phyloP scores from a whole-genome alignment of 2,797 vertebrate genomes.

The Anabacerthia variegaticeps region DNA sequence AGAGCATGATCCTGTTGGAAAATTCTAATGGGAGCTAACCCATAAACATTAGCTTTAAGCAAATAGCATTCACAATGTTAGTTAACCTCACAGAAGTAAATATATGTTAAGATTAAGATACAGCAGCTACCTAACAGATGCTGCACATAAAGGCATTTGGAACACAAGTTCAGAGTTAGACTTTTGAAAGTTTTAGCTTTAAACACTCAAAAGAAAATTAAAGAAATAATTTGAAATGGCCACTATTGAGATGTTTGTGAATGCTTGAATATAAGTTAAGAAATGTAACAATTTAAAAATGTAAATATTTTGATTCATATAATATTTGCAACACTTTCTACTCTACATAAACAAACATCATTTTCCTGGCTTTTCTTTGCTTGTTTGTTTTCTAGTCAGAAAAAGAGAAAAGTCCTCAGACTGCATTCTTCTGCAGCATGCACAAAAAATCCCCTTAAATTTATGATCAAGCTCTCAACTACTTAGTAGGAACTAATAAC shows the following conservation, averaged over 20 bases:
- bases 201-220: constrained; percentile 19
- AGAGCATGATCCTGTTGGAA: constrained; percentile 8
- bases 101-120: background rate
- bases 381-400: background rate
- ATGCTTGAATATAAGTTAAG: background rate
- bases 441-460: fast-evolving
- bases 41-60: constrained; percentile 35
- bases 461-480: background rate
- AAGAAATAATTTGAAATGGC: background rate
- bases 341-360: background rate
- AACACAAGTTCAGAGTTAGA: background rate
- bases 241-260: background rate
- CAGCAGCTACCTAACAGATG: background rate
- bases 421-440: background rate
- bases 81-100: constrained; percentile 40
- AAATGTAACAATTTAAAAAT: background rate
- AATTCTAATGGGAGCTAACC: constrained; percentile 19
- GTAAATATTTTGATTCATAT: background rate
- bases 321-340: background rate
- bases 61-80: constrained; percentile 20
- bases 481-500: background rate
- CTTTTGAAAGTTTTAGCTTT: background rate
- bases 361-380: background rate
- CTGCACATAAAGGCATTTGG: background rate
- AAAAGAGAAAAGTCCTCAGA: background rate